Base-by-base conservation (phyloP, 2,888 invertebrate species). In the Fabriciana adippe region DNA sequence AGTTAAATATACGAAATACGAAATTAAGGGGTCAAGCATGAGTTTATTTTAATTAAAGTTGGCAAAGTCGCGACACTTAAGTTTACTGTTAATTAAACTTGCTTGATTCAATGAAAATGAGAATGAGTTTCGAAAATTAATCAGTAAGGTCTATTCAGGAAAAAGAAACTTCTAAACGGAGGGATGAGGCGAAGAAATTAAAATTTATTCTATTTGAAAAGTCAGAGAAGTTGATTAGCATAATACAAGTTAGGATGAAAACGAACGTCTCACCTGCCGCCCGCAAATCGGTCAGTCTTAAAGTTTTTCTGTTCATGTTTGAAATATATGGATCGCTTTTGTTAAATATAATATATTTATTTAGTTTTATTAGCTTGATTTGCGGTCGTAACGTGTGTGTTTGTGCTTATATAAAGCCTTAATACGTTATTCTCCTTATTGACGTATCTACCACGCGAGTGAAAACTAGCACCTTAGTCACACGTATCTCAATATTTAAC, bases 61-160 rank as follows among this genome's bases (percentile, higher is more conserved):
- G 73, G 73, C 73, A 73, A 78, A 81, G 79, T 82, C 77, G 76
- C 77, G 79, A 84, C 80, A 80, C 71, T 76, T 75, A 88, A 88
- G 85, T 87, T 85, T 68, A 69, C 74, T 77, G 83, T 87, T 90
- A 88, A 90, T 90, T 90, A 88, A 90, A 89, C 83, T 89, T 86
- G 84, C 88, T 89, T 87, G 83, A 86, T 89, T 87, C 82, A 83
- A 87, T 85, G 85, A 85, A 87, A 87, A 82, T 82, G 84, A 85
- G 86, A 87, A 84, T 84, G 84, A 87, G 85, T 85, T 88, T 79
- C 82, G 81, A 77, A 88, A 89, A 90, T 90, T 88, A 89, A 90
- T 89, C 86, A 87, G 83, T 74, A 75, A 80, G 73, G 72, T 77
- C 74, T 74, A 73, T 76, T 73, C 74, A 74, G 70, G 78, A 83